phyloP scores from a whole-genome alignment of 2,113 vertebrate species.

The Lophura nycthemera region DNA sequence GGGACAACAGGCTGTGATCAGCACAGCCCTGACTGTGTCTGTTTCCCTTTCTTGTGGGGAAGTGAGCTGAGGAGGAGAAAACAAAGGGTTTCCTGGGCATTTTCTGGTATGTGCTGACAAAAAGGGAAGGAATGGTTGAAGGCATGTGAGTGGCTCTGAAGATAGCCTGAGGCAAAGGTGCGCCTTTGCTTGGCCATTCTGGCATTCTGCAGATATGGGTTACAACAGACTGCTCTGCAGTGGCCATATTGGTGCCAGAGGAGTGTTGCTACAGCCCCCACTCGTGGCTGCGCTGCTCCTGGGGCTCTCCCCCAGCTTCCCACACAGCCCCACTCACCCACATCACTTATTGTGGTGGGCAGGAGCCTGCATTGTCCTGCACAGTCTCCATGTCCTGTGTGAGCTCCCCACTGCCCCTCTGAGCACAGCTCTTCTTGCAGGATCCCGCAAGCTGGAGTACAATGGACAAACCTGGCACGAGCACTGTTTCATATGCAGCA shows the following conservation, averaged over 20 bases:
- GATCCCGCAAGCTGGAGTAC: constrained; percentile 96
- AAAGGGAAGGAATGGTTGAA: constrained; percentile 4
- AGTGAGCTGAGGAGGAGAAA: background rate
- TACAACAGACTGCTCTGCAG: background rate
- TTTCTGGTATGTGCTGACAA: constrained; percentile 15
- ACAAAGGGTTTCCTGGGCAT: constrained; percentile 9
- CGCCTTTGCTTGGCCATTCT: constrained; percentile 25
- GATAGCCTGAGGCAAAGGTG: constrained; percentile 38
- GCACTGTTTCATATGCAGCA: constrained; percentile 95
- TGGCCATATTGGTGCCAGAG: background rate
- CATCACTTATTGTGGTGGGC: background rate
- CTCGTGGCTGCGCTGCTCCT: background rate
- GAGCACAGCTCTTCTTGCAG: constrained; percentile 74
- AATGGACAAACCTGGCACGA: constrained; percentile 96
- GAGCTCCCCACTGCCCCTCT: background rate
- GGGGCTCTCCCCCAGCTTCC: background rate
- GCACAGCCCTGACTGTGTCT: background rate
- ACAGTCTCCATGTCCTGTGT: fast-evolving
- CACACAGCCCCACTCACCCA: fast-evolving
- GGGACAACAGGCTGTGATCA: background rate
- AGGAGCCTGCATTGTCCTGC: background rate
- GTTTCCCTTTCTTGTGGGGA: background rate
- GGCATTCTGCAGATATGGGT: background rate
- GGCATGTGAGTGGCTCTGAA: background rate
- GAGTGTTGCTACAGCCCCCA: background rate